phyloP scores from a whole-genome alignment of 2,888 invertebrate species.

The Oithona nana region DNA sequence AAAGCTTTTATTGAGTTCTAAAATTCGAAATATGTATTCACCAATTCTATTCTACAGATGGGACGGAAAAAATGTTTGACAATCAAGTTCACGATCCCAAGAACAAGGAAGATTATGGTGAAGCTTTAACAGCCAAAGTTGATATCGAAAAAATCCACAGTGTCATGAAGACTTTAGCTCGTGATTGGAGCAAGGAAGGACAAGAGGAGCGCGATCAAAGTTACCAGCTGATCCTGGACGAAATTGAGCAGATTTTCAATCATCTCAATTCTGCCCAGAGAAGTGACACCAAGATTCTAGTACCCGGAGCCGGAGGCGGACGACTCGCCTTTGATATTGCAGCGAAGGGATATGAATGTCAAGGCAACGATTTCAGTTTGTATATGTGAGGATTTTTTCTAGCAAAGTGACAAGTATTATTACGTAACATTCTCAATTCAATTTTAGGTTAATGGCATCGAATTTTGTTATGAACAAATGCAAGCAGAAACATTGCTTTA shows the following conservation, averaged over 20 bases:
- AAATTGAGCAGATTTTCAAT: constrained; percentile 53
- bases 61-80: constrained; percentile 60
- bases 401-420: too few species aligned
- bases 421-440: too few species aligned
- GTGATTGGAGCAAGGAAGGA: constrained; percentile 85
- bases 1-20: constrained; percentile 27
- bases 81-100: constrained; percentile 36
- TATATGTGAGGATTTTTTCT: too few species aligned
- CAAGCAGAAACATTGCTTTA: constrained; percentile 34
- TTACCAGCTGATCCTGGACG: constrained; percentile 71
- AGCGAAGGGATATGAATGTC: constrained; percentile 65
- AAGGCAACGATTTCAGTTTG: constrained; percentile 93
- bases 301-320: constrained; percentile 92
- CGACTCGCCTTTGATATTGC: constrained; percentile 86
- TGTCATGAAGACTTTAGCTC: constrained; percentile 81
- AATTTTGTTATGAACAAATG: constrained; percentile 82
- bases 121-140: constrained; percentile 23
- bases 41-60: not conserved
- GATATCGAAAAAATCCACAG: constrained; percentile 70
- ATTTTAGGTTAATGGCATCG: constrained; percentile 80
- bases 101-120: constrained; percentile 18
- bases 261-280: not conserved
- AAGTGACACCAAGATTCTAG: constrained; percentile 48
- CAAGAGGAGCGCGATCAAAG: constrained; percentile 61
- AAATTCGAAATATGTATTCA: not conserved